Percentiles rank a stretch among this genome's conserved stretches.
phyloP scores from a whole-genome alignment of 2,113 vertebrate species.

The Scolopax mira region DNA sequence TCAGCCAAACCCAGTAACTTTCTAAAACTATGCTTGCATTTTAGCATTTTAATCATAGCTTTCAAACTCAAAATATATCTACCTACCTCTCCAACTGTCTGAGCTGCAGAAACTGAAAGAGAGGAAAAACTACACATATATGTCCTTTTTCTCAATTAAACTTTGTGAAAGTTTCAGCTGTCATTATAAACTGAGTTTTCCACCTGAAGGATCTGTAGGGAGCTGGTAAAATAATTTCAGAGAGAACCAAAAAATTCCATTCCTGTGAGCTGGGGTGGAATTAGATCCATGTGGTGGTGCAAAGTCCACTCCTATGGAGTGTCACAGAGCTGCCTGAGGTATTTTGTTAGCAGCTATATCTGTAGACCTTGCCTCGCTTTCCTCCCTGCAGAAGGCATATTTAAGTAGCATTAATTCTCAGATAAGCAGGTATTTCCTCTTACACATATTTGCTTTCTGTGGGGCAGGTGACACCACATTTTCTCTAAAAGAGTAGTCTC shows the following conservation, averaged over 20 bases:
- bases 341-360: not conserved
- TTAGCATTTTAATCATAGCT: not conserved
- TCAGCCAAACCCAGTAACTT: not conserved
- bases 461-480: not conserved
- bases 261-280: not conserved
- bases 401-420: not conserved
- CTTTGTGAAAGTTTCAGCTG: not conserved
- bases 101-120: not conserved
- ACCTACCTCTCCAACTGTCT: not conserved
- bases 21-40: not conserved
- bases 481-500: not conserved
- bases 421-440: slow-evolving; percentile 25
- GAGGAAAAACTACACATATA: not conserved
- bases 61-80: not conserved
- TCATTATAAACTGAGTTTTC: not conserved
- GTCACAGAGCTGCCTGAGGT: not conserved
- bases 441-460: not conserved
- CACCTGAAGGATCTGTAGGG: not conserved
- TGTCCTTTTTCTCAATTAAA: not conserved
- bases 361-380: not conserved
- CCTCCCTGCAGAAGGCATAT: not conserved
- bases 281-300: not conserved
- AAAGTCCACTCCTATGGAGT: not conserved
- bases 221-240: not conserved
- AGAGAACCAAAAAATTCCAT: not conserved